Evolutionary conservation across 2,888 invertebrate species (phyloP).

Genomic region (Petrolisthes cinctipes): DNA sequence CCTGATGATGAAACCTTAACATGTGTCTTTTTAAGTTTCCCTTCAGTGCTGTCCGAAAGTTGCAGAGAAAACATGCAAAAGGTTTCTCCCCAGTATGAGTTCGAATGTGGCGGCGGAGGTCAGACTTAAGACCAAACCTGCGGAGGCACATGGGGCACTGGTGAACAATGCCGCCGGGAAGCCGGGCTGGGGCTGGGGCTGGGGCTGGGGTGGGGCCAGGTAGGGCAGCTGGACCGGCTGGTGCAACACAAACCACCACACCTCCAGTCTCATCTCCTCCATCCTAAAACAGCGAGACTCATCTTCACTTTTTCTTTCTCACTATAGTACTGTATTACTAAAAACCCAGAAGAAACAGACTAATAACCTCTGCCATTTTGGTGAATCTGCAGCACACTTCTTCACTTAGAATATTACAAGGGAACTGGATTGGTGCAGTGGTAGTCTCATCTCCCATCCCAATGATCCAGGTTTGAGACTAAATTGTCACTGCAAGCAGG

Average conservation of each 20-base stretch:
- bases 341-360: too few relatives aligned
- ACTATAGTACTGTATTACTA: too few relatives aligned
- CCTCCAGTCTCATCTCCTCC: not conserved
- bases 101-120: conserved; percentile 46
- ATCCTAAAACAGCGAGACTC: conserved; percentile 1
- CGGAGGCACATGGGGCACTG: conserved; percentile 50
- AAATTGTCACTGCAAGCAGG: too few relatives aligned
- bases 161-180: conserved; percentile 27
- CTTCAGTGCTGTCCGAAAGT: conserved; percentile 48
- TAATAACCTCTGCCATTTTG: too few relatives aligned
- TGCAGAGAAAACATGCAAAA: conserved; percentile 40
- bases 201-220: not conserved
- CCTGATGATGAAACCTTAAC: conserved; percentile 30
- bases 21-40: conserved; percentile 50
- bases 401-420: too few relatives aligned
- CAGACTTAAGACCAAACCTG: conserved; percentile 43
- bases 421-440: too few relatives aligned
- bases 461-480: too few relatives aligned
- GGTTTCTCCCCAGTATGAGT: conserved; percentile 56
- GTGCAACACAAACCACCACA: not conserved
- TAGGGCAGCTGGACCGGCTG: not conserved
- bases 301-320: not conserved
- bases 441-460: too few relatives aligned
- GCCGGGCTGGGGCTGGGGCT: not conserved
- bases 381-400: too few relatives aligned